A percentile compares a stretch with the other conserved stretches of the same genome.
Evolutionary conservation across 2,888 invertebrate genomes (phyloP).

Genomic region (Melanophora roralis): DNA sequence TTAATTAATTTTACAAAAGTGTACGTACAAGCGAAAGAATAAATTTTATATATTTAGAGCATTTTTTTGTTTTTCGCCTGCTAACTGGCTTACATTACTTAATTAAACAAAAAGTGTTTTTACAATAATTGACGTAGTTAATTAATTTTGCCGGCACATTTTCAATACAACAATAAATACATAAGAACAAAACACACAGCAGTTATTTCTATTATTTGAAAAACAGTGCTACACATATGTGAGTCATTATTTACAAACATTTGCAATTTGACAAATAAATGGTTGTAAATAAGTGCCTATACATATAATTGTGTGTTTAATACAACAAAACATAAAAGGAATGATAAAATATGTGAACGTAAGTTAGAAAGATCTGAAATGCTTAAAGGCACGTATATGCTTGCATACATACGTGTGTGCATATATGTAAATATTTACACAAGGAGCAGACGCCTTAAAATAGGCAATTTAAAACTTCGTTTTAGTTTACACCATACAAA

Average conservation of each 20-base stretch:
- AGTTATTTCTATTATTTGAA: neutral
- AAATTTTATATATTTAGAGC: slow-evolving; percentile 64
- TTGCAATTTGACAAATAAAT: slow-evolving; percentile 50
- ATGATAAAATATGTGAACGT: slow-evolving; percentile 8
- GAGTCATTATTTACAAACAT: slow-evolving; percentile 46
- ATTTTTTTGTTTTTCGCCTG: neutral
- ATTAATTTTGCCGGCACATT: slow-evolving; percentile 47
- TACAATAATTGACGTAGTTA: slow-evolving; percentile 52
- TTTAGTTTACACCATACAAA: too few relatives aligned
- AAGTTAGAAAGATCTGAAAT: neutral
- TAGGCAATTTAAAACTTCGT: too few relatives aligned
- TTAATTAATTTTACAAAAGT: slow-evolving; percentile 1
- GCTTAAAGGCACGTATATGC: too few relatives aligned
- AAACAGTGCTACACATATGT: neutral
- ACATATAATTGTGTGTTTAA: neutral
- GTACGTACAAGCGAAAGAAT: slow-evolving; percentile 6
- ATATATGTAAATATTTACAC: neutral
- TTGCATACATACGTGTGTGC: neutral
- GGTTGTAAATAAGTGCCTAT: neutral
- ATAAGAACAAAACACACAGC: neutral
- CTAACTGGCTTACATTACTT: neutral
- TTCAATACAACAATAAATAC: neutral
- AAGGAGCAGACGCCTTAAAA: too few relatives aligned
- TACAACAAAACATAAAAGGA: neutral
- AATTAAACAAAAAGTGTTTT: neutral